Base-by-base conservation (phyloP, 2,797 vertebrate species). In the Hybognathus amarus region DNA sequence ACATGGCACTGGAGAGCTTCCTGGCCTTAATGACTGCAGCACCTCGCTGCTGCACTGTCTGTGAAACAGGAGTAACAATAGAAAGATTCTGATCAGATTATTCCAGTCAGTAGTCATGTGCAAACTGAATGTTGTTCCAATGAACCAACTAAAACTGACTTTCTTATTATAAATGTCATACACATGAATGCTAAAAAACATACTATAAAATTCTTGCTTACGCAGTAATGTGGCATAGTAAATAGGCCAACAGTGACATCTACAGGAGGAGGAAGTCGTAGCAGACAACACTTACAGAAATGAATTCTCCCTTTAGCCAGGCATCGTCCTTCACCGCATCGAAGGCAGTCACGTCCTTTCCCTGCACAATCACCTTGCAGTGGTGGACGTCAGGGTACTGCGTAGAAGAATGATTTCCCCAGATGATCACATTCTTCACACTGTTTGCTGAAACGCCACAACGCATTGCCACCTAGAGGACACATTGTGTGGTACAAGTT, bases 1-100 rank as follows among this genome's bases (percentile, higher is more conserved):
- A 99, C 97, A 99, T 98, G 0, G 97, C 97, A 82, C 97, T 99
- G 92, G 98, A 99, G 69, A 99, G 94, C 91, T 99, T 99, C 88
- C 97, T 94, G 79, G 97, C 97, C 87, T 98, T 97, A 90, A 99
- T 98, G 89, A 99, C 97, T 0, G 97, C 96, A 9, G 96, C 97
- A 0, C 98, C 97, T 22, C 97, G 96, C 90, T 94, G 97, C 91
- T 99, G 97, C 87, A 99, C 97, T 0, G 94, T 97, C 98, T 99
- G 92, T 71, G 42, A 70, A 38, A 64, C 30, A 69, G 45, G 40
- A 56, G 67, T n/a, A 42, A 52, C 24, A 33, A 50, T n/a, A 77
- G 45, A 69, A 24, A 76, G 1, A 45, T 45, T 63, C 0, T 30
- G 18, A 83, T 83, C 22, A 59, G 30, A 36, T 33, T 20, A 64